phyloP scores from a whole-genome alignment of 2,797 vertebrate genomes.

The Rhodeus uyekii region DNA sequence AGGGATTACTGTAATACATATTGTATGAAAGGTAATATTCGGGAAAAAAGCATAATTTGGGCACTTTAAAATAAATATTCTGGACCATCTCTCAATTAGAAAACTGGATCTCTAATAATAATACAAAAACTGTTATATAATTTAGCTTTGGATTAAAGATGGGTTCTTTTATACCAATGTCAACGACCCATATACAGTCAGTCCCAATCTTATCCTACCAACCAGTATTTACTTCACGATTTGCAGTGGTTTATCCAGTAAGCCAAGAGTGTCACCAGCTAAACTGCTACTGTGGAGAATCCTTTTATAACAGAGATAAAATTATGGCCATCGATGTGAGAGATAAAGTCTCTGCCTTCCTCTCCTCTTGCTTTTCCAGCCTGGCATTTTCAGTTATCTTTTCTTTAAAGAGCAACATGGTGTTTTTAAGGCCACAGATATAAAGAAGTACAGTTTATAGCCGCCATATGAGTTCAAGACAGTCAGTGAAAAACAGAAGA shows the following conservation, averaged over 20 bases:
- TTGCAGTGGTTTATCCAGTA: background rate
- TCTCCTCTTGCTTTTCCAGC: conserved; percentile 26
- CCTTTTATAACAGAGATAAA: background rate
- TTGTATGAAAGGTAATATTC: too few relatives aligned
- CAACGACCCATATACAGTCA: background rate
- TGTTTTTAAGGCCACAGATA: conserved; percentile 55
- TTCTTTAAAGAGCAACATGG: conserved; percentile 60
- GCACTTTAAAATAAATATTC: background rate
- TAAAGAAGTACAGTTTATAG: conserved; percentile 46
- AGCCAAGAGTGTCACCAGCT: background rate
- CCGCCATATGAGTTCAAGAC: conserved; percentile 51
- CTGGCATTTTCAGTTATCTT: conserved; percentile 40
- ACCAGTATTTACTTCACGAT: background rate
- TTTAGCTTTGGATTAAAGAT: too few relatives aligned
- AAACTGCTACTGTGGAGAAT: background rate
- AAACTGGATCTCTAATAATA: background rate
- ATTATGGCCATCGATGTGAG: background rate
- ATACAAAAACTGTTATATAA: background rate
- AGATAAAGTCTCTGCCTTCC: background rate
- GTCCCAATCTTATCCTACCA: background rate
- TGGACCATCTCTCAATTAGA: background rate
- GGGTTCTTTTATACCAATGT: background rate
- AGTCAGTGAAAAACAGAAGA: conserved; percentile 44
- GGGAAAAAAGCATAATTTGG: too few relatives aligned
- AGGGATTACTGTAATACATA: too few relatives aligned